Conservation (phyloP, 2,888 invertebrate species). For the Drosophila bunnanda region DNA sequence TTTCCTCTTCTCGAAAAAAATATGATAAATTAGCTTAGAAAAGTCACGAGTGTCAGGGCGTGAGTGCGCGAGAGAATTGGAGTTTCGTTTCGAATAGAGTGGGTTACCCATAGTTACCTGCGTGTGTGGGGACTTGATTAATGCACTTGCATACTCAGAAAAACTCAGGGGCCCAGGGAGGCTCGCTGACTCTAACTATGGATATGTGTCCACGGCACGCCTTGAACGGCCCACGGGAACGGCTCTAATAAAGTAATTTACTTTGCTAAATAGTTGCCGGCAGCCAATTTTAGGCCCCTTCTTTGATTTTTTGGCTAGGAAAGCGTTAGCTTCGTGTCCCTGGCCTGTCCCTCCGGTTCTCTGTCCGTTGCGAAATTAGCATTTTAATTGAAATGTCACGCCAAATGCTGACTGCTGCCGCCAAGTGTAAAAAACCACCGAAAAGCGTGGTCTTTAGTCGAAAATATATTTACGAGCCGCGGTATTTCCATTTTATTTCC, state of each 20-base stretch:
- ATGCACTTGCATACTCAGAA: conserved; percentile 65
- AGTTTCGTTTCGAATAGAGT: conserved; percentile 49
- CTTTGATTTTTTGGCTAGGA: conserved; percentile 9
- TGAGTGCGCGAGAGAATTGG: conserved; percentile 62
- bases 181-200: conserved; percentile 19
- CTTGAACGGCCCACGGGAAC: conserved; percentile 43
- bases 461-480: background rate
- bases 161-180: background rate
- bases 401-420: conserved; percentile 58
- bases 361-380: conserved; percentile 69
- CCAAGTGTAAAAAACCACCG: conserved; percentile 62
- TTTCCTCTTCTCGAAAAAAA: conserved; percentile 43
- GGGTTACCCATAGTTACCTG: conserved; percentile 35
- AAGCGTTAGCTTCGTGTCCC: conserved; percentile 35
- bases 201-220: conserved; percentile 31
- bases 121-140: conserved; percentile 73
- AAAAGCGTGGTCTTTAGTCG: conserved; percentile 15
- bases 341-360: conserved; percentile 20
- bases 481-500: conserved; percentile 40
- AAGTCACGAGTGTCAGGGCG: conserved; percentile 78
- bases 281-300: conserved; percentile 59
- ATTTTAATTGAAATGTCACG: conserved; percentile 82
- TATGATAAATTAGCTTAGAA: conserved; percentile 78
- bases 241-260: conserved; percentile 78
- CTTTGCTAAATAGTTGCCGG: conserved; percentile 76